Percentiles rank a stretch among this genome's conserved stretches.
Conservation (phyloP, 2,797 vertebrate genomes). For the Sebastes variabilis region DNA sequence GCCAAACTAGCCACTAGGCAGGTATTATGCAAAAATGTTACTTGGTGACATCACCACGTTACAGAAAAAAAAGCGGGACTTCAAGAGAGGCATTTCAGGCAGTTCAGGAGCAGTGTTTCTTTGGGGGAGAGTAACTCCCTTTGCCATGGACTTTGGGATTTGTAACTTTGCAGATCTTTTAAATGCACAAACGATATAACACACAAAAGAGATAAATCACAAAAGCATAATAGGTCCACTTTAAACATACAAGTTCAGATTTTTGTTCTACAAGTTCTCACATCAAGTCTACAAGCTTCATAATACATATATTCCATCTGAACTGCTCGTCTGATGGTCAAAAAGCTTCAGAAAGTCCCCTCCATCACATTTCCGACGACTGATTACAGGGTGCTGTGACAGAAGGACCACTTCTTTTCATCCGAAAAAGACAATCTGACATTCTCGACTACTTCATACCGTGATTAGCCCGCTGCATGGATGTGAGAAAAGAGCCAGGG, state of each 20-base stretch:
- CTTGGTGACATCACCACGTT: too few relatives aligned
- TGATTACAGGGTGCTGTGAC: background rate
- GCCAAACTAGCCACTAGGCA: too few relatives aligned
- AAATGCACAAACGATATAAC: too few relatives aligned
- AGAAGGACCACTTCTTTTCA: background rate
- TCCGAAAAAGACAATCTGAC: background rate
- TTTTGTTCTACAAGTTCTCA: background rate
- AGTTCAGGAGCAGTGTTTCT: too few relatives aligned
- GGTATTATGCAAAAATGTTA: too few relatives aligned
- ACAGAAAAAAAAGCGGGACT: too few relatives aligned
- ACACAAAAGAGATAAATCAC: background rate
- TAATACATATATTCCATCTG: background rate
- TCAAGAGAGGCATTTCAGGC: too few relatives aligned
- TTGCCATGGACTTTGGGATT: fast-evolving
- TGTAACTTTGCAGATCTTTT: too few relatives aligned
- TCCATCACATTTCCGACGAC: fast-evolving
- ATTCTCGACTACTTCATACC: background rate
- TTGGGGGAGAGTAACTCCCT: too few relatives aligned
- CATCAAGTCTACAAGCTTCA: background rate
- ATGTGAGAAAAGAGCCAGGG: background rate
- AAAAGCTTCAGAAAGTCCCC: background rate
- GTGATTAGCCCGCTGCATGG: background rate
- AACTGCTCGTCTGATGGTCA: background rate
- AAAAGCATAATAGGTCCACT: background rate
- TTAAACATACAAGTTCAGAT: background rate